A percentile compares a stretch with the other conserved stretches of the same genome.
Evolutionary conservation across 2,888 invertebrate species (phyloP).

Genomic region (Dryococelus australis): DNA sequence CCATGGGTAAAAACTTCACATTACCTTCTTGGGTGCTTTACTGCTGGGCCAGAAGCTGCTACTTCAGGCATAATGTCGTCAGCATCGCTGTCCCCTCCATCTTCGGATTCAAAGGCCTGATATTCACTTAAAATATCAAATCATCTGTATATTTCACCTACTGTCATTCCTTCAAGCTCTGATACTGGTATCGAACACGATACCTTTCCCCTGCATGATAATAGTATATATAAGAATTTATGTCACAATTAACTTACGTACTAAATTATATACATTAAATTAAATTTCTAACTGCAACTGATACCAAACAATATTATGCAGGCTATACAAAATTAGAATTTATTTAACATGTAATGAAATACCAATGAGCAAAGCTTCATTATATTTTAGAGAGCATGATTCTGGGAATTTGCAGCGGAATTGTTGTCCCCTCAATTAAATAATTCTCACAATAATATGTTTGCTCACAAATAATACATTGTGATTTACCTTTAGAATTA

Average conservation of each 20-base stretch:
- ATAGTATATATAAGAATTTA: background rate
- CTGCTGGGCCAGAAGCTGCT: background rate
- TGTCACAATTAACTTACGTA: background rate
- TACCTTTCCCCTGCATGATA: background rate
- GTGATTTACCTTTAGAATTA: background rate
- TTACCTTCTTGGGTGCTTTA: slow-evolving; percentile 4
- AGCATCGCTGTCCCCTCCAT: slow-evolving; percentile 27
- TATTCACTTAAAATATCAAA: slow-evolving; percentile 13
- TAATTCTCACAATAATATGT: background rate
- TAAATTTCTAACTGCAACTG: background rate
- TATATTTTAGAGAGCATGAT: background rate
- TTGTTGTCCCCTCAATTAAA: background rate
- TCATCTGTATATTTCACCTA: background rate
- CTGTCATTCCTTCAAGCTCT: background rate
- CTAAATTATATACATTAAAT: background rate
- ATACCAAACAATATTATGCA: background rate
- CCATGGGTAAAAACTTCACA: background rate
- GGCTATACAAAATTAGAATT: background rate
- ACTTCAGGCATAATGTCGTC: slow-evolving; percentile 12
- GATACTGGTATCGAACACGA: background rate
- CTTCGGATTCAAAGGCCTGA: slow-evolving; percentile 20
- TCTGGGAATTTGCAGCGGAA: background rate
- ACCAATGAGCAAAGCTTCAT: no score
- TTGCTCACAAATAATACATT: background rate
- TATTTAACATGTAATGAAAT: background rate